Base-by-base conservation (phyloP, 2,797 vertebrate species). In the Enteromius unitaeniatus region DNA sequence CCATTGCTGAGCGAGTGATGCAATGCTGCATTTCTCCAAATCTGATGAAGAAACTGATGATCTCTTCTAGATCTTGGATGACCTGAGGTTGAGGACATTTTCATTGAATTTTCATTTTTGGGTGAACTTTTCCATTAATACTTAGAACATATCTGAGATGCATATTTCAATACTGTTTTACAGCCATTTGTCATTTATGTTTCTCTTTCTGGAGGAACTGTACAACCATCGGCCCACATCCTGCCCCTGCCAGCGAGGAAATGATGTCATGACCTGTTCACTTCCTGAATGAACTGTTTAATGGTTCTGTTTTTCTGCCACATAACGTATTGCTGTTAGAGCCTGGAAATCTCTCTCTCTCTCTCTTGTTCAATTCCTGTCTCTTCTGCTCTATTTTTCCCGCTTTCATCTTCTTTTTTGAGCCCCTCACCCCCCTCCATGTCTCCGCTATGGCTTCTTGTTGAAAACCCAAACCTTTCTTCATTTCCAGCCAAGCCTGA, bases 211-310 rank as follows among this genome's bases (percentile, higher is more conserved):
- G 83, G 74, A 87, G 92, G 91, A 93, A 88, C 88, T 89, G 85
- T 79, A 91, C 88, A 90, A 86, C 84, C 82, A 85, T 86, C 82
- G 88, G 92, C 84, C 77, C 86, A 82, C 88, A 93, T 95, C 93
- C 93, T 94, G 91, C 81, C 91, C 70, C 90, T 92, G 87, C 85
- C 90, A 87, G 87, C 47, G 49, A 92, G 95, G 94, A 95, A 94
- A 91, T 95, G 80, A 94, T 94, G 94, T 93, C 94, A 93, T 89
- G 93, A 94, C 94, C 93, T 89, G 86, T 83, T 92, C 87, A 91
- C 92, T 94, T 95, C 95, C 95, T 95, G 93, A 94, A 94, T 95
- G 86, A 93, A 94, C 93, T 94, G 89, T 92, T 92, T 91, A 89
- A 91, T 89, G 88, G 87, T 86, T 84, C 86, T 85, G 88, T 83